Percentiles rank a stretch among this genome's conserved stretches.
Conservation (phyloP, 2,113 vertebrate genomes). For the Coptodon bakossiorum region DNA sequence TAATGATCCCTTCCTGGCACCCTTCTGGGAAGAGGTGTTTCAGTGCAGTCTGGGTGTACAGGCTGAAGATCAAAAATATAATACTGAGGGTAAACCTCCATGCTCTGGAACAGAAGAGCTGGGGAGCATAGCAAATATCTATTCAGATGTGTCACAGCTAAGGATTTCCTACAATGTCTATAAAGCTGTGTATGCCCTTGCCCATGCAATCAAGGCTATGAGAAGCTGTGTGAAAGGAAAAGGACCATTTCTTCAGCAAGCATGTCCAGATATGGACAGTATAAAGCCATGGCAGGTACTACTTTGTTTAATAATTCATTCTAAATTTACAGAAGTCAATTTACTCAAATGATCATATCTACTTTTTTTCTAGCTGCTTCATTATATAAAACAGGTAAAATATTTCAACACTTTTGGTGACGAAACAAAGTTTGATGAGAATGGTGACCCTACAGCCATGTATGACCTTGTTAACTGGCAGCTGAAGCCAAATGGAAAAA, state of each 20-base stretch:
- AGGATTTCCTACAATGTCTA: conserved; percentile 80
- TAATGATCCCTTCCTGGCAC: conserved; percentile 62
- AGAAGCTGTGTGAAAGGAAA: conserved; percentile 55
- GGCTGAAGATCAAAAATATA: not conserved
- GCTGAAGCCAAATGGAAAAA: conserved; percentile 35
- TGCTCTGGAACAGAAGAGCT: conserved; percentile 72
- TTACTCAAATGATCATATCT: not conserved
- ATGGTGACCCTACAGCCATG: conserved; percentile 70
- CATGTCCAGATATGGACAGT: conserved; percentile 52
- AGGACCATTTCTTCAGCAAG: conserved; percentile 40
- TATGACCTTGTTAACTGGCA: conserved; percentile 78
- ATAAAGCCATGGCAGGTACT: conserved; percentile 72
- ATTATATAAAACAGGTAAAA: conserved; percentile 67
- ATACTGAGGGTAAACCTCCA: conserved; percentile 3
- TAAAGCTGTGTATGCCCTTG: conserved; percentile 73
- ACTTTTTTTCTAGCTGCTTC: conserved; percentile 55
- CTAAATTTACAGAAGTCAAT: not conserved
- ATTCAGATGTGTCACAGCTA: conserved; percentile 72
- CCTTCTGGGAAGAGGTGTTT: conserved; percentile 76
- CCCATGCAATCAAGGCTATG: conserved; percentile 63
- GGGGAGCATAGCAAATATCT: conserved; percentile 59
- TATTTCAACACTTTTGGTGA: conserved; percentile 64
- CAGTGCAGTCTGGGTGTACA: conserved; percentile 59
- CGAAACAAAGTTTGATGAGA: conserved; percentile 71
- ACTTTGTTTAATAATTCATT: not conserved